phyloP scores from a whole-genome alignment of 2,797 vertebrate genomes.

The Sylvia borin region DNA sequence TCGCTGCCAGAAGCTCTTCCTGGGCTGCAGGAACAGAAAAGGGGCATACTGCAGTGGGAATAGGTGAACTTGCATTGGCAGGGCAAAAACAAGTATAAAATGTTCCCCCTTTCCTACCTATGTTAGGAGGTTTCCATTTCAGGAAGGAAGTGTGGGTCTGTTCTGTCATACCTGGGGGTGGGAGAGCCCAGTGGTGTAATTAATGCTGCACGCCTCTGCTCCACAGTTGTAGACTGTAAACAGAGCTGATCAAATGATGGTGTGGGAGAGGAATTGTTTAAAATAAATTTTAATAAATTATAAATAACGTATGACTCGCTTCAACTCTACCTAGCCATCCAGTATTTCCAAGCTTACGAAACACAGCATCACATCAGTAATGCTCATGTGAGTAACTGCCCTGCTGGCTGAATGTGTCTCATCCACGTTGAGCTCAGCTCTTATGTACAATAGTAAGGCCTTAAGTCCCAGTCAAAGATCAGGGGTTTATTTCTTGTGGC shows the following conservation, averaged over 20 bases:
- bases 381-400: neutral
- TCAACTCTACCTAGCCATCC: neutral
- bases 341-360: neutral
- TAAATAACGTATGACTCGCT: conserved; percentile 31
- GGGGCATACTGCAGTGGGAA: neutral
- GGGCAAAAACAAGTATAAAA: neutral
- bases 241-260: conserved; percentile 62
- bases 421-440: neutral
- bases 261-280: conserved; percentile 62
- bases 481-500: neutral
- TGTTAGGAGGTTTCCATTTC: conserved; percentile 48
- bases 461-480: neutral
- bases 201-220: conserved; percentile 51
- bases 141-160: conserved; percentile 48
- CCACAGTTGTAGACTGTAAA: conserved; percentile 54
- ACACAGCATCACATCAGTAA: neutral
- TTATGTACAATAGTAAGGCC: neutral
- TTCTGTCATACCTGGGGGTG: conserved; percentile 28
- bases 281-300: conserved; percentile 66
- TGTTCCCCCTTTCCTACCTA: neutral
- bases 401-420: neutral
- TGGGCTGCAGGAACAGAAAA: neutral
- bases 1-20: neutral
- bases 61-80: neutral
- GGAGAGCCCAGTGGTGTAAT: conserved; percentile 24